Base-by-base conservation (phyloP, 2,888 invertebrate species). In the Lasius fuliginosus region DNA sequence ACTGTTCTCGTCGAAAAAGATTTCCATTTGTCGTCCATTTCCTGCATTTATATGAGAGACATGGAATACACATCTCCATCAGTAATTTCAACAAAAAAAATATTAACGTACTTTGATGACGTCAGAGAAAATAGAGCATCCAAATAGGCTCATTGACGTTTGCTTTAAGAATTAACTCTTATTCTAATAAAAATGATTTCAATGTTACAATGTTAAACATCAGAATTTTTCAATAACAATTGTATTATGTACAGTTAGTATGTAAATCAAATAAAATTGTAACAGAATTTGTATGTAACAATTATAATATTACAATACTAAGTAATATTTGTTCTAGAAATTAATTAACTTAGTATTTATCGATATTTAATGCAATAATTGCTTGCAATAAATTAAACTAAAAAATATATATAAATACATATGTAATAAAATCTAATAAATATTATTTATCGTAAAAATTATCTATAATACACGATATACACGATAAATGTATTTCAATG, bases 151-250 rank as follows among this genome's bases (percentile, higher is more conserved):
- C 42, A 49, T 42, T 40, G 33, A 67, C 9, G n/a, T 67, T 67
- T 56, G n/a, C 18, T 68, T 68, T 40, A 23, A 42, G 1, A 40
- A 77, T 67, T 77, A 68, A 27, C 11, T 36, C 18, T 67, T 76
- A 68, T 12, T 76, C n/a, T 36, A 53, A 62, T 74, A 15, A 49
- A 3, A 67, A 53, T 27, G 23, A 2, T 65, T 76, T 53, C 27
- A 27, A 42, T 49, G n/a, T 42, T 53, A 23, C n/a, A 46, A 36
- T 36, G 5, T 46, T 74, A 42, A 74, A 30, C 23, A 27, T 64
- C 4, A 2, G 15, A 4, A 64, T 36, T 11, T 11, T 36, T 36
- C 11, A 18, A 11, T 33, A 49, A 65, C 36, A 36, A 53, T 65
- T 76, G 33, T 18, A 65, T 65, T 75, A 53, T 1, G 36, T 8